Evolutionary conservation across 2,797 vertebrate genomes (phyloP), one percentile per base, ranked within the genome.

Genomic region (Amniataba percoides): DNA sequence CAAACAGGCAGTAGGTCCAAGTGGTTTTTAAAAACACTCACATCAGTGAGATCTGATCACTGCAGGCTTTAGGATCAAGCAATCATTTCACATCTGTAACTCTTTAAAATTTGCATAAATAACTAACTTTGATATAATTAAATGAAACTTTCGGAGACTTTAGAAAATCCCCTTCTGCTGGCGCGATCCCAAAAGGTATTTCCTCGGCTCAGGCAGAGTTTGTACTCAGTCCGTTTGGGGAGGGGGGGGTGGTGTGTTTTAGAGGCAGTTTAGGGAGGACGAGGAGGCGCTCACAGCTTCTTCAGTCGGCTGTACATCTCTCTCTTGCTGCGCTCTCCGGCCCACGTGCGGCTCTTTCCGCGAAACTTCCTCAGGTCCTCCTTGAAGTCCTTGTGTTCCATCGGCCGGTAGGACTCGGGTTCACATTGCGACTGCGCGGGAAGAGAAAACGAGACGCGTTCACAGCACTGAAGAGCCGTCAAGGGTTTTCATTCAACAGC

Each of bases 311-410:
- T 95, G 89, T 97, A 98, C 82, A 97, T 95, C 78, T 97, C 96
- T 23, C 97, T 89, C 87, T 97, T 96, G 95, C 97, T 97, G 78
- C 95, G 95, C 81, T 98, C 97, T 0, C 97, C 97, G 0, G 96
- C 96, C 97, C 97, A 98, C 0, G 96, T 97, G 7, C 97, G 95
- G 12, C 97, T 98, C 93, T 95, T 97, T 4, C 95, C 90, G n/a
- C 97, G 96, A 68, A 96, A 99, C 53, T 89, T 95, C 69, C 94
- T 95, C 73, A 98, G 93, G 74, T 98, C 96, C 8, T 98, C 97
- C 86, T 94, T 97, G 88, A 96, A 98, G 85, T 96, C 97, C 85
- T 96, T 91, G n/a, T 98, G 96, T 89, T 95, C 93, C 97, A 99
- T 99, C 4, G 97, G 96, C 9, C 97, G 93, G 80, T 99, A 99